A percentile compares a stretch with the other conserved stretches of the same genome.
Conservation (phyloP, 2,888 invertebrate species). For the Pterostichus madidus region DNA sequence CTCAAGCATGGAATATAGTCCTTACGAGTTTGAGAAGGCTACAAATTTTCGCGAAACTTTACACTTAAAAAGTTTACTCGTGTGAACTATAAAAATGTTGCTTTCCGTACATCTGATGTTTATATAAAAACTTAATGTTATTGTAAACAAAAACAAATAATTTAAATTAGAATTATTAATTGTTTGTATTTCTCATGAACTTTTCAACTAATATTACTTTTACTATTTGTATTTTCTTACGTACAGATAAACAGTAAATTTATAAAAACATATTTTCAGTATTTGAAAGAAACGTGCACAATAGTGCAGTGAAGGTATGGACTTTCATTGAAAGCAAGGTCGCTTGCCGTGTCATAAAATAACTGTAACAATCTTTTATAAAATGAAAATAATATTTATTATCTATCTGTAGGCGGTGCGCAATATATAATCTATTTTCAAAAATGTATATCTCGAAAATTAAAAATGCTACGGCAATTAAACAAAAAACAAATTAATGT, state of each 20-base stretch:
- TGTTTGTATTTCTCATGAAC: neutral
- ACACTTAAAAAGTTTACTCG: too few species aligned
- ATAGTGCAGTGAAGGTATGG: conserved; percentile 35
- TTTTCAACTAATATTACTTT: too few species aligned
- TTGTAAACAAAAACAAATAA: conserved; percentile 1
- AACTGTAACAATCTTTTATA: conserved; percentile 11
- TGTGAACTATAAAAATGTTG: too few species aligned
- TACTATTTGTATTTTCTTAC: neutral
- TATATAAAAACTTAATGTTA: neutral
- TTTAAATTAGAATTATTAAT: neutral
- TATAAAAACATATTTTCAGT: conserved; percentile 4
- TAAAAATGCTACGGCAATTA: too few species aligned
- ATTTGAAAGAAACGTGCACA: neutral
- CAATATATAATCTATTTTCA: too few species aligned
- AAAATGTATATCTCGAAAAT: too few species aligned
- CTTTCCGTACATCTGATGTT: too few species aligned
- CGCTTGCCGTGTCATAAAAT: neutral
- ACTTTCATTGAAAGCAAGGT: conserved; percentile 43
- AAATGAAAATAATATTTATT: neutral
- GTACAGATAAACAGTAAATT: neutral
- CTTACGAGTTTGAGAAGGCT: too few species aligned
- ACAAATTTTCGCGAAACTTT: too few species aligned
- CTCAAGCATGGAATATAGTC: too few species aligned
- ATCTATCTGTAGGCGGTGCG: neutral
- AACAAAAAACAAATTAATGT: too few species aligned